A percentile compares a stretch with the other conserved stretches of the same genome.
Conservation (phyloP, 2,888 invertebrate genomes). For the Hypomecis punctinalis region DNA sequence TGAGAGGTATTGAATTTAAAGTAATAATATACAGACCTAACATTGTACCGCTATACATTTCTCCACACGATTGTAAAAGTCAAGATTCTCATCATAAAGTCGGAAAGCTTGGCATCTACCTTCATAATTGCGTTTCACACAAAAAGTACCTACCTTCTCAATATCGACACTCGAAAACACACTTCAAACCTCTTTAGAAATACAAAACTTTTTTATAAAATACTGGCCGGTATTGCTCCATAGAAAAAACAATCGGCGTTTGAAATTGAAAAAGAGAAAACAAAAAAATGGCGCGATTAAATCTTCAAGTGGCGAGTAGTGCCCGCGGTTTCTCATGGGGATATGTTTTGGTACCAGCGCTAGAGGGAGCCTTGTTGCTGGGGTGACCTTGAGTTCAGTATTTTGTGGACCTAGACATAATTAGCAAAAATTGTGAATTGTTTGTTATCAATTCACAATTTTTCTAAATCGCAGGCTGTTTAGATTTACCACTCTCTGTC, state of each 20-base stretch:
- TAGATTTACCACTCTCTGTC: no score
- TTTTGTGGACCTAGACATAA: slow-evolving; percentile 9
- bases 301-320: slow-evolving; percentile 75
- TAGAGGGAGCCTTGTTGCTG: slow-evolving; percentile 71
- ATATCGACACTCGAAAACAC: slow-evolving; percentile 71
- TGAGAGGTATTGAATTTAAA: slow-evolving; percentile 8
- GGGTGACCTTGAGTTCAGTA: slow-evolving; percentile 44
- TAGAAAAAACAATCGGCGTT: slow-evolving; percentile 70
- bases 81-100: slow-evolving; percentile 53
- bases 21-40: slow-evolving; percentile 12
- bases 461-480: no score
- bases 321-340: slow-evolving; percentile 82
- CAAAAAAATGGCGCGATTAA: slow-evolving; percentile 82
- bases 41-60: slow-evolving; percentile 26
- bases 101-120: slow-evolving; percentile 55
- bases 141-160: slow-evolving; percentile 64
- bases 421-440: not conserved
- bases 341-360: slow-evolving; percentile 79
- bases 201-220: slow-evolving; percentile 60
- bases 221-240: slow-evolving; percentile 62
- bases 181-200: slow-evolving; percentile 65
- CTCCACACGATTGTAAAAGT: slow-evolving; percentile 38
- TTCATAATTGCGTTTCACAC: slow-evolving; percentile 56
- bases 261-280: slow-evolving; percentile 64
- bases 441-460: no score